Evolutionary conservation across 2,797 vertebrate genomes (phyloP).

Genomic region (Pelodytes ibericus): DNA sequence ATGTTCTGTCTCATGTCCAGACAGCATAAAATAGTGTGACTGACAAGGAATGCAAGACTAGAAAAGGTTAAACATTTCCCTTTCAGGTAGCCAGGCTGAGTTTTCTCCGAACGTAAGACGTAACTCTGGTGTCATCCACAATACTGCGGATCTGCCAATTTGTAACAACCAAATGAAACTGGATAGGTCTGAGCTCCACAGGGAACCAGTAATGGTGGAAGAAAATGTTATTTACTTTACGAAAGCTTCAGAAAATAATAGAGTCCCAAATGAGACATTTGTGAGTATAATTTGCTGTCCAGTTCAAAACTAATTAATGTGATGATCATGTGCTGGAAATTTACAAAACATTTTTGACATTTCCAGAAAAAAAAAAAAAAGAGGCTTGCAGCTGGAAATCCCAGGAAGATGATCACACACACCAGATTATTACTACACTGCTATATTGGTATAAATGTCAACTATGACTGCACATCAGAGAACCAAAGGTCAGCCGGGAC

Average conservation of each 20-base stretch:
- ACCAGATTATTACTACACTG: neutral
- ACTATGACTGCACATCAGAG: neutral
- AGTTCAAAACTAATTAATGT: conserved; percentile 43
- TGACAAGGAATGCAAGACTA: too few relatives aligned
- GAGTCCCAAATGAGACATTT: conserved; percentile 55
- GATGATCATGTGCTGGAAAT: conserved; percentile 17
- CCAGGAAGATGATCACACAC: conserved; percentile 27
- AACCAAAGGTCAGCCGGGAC: neutral
- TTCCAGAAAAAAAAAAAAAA: conserved; percentile 36
- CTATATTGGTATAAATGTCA: conserved; percentile 9
- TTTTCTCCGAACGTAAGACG: conserved; percentile 13
- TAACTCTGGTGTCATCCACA: conserved; percentile 32
- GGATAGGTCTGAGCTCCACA: conserved; percentile 55
- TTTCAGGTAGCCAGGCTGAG: conserved; percentile 38
- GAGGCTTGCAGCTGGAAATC: conserved; percentile 44
- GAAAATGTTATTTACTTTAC: conserved; percentile 55
- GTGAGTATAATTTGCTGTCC: conserved; percentile 47
- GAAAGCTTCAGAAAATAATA: conserved; percentile 57
- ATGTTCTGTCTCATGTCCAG: too few relatives aligned
- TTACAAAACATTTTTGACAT: conserved; percentile 35
- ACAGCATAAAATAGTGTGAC: too few relatives aligned
- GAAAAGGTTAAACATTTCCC: conserved; percentile 27
- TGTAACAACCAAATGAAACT: conserved; percentile 60
- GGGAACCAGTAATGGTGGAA: conserved; percentile 49
- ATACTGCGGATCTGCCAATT: conserved; percentile 59